These are phyloP conservation scores for Polydrusus cervinus DNA, from an alignment of 2,888 invertebrate genomes.

Conservation along the genomic window DNA sequence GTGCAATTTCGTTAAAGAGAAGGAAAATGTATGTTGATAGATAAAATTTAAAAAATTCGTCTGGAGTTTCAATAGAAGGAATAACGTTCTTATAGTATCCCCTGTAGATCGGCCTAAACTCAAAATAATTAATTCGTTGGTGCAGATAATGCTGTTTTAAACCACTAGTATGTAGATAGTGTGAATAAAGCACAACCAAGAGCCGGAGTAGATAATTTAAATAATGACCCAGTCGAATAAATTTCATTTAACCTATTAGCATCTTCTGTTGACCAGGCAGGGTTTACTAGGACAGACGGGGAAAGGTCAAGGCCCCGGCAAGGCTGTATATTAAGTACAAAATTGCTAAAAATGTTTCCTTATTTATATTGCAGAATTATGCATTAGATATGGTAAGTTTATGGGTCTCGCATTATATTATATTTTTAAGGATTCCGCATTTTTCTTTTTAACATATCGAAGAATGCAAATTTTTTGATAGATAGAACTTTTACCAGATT, in stretches of 20 bases:
- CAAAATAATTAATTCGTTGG: constrained; percentile 16
- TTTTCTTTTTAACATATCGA: background rate
- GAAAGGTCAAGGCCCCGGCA: constrained; percentile 60
- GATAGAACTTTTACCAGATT: too few relatives aligned
- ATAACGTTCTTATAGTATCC: background rate
- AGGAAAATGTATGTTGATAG: too few relatives aligned
- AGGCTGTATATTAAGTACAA: constrained; percentile 41
- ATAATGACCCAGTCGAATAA: constrained; percentile 62
- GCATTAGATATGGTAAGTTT: constrained; percentile 1
- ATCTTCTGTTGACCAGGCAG: constrained; percentile 57
- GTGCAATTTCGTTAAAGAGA: too few relatives aligned
- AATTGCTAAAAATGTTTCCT: constrained; percentile 30
- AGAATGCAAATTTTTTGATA: background rate
- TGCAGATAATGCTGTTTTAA: constrained; percentile 17
- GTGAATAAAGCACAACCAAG: constrained; percentile 42
- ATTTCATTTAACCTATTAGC: constrained; percentile 60
- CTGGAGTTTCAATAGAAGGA: too few relatives aligned
- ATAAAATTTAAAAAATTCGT: too few relatives aligned
- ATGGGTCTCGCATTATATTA: background rate
- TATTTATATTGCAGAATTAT: constrained; percentile 29
- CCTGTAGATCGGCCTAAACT: background rate
- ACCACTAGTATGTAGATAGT: constrained; percentile 34
- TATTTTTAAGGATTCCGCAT: background rate
- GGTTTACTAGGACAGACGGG: constrained; percentile 60
- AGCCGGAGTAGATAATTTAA: constrained; percentile 55